Evolutionary conservation across 2,888 invertebrate species (phyloP).

Genomic region (Timema cristinae): DNA sequence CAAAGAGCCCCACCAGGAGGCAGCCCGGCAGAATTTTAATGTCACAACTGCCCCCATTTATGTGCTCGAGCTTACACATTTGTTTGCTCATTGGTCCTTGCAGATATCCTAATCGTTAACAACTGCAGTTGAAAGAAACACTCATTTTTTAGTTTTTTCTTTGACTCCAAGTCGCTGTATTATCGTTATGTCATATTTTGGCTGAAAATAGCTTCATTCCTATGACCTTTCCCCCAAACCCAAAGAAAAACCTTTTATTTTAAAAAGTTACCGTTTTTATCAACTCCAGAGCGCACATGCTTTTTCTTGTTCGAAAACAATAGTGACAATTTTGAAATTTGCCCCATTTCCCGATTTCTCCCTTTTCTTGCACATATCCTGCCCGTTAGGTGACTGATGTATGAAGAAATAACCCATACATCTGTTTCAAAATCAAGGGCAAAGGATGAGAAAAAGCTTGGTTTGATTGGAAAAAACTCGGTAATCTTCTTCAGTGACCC

Average conservation of each 20-base stretch:
- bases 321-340: neutral
- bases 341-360: neutral
- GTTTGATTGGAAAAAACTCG: no score
- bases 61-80: neutral
- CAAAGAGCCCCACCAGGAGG: neutral
- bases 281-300: neutral
- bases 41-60: neutral
- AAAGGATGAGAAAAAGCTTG: neutral
- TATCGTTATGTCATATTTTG: neutral
- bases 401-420: conserved; percentile 5
- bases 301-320: neutral
- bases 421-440: neutral
- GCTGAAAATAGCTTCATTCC: neutral
- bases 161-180: neutral
- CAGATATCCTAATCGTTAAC: neutral
- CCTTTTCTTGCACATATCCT: neutral
- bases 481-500: no score
- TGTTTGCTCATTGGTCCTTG: neutral
- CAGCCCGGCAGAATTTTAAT: neutral
- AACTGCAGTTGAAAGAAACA: neutral
- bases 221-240: neutral
- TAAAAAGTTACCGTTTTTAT: neutral
- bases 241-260: neutral
- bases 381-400: neutral
- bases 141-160: neutral